Percentiles rank a stretch among this genome's conserved stretches.
Conservation (phyloP, 2,113 vertebrate genomes). For the Zapus hudsonius region DNA sequence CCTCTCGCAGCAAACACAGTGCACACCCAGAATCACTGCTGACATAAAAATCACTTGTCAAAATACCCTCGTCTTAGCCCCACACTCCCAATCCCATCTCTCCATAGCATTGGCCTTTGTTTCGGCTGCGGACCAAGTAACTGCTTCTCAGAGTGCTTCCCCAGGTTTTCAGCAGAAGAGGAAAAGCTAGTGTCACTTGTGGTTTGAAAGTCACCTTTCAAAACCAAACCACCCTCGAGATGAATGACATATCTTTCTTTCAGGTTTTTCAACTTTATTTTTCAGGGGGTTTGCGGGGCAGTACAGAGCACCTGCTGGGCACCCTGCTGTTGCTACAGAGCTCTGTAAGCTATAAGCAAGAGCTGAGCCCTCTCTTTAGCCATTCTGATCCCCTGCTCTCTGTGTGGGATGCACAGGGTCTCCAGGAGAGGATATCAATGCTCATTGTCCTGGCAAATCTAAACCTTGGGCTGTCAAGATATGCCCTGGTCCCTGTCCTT, state of each 20-base stretch:
- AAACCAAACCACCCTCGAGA: conserved; percentile 3
- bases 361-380: not conserved
- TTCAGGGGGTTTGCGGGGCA: not conserved
- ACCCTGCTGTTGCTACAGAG: not conserved
- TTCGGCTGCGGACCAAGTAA: not conserved
- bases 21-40: conserved; percentile 71
- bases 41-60: conserved; percentile 72
- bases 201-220: conserved; percentile 54
- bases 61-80: conserved; percentile 43
- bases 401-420: not conserved
- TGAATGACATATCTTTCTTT: conserved; percentile 20
- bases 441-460: not conserved
- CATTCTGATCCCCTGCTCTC: not conserved
- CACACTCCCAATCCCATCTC: conserved; percentile 1
- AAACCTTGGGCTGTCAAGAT: conserved; percentile 50
- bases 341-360: not conserved
- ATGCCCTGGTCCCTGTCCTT: not conserved
- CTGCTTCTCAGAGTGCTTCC: not conserved
- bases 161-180: not conserved
- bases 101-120: conserved; percentile 45
- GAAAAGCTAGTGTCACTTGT: not conserved
- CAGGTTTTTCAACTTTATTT: conserved; percentile 17
- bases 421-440: not conserved
- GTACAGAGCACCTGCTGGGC: not conserved
- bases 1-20: conserved; percentile 30